These are phyloP conservation scores for Drosophila subquinaria DNA, from an alignment of 2,888 invertebrate genomes.

Conservation along the genomic window DNA sequence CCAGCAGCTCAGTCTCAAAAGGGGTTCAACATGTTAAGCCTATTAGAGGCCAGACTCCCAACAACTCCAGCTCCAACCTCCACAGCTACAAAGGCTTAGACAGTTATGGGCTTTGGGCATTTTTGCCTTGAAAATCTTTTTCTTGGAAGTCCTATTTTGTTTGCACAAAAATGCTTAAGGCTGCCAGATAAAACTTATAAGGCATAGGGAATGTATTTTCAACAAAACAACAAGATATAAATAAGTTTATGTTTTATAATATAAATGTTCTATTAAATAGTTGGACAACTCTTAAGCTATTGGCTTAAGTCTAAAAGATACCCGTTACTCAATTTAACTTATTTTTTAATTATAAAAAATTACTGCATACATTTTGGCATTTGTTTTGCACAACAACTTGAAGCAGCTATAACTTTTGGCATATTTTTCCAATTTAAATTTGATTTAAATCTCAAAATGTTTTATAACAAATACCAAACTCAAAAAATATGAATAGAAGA, in stretches of 20 bases:
- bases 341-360: too few species aligned
- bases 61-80: neutral
- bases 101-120: slow-evolving; percentile 18
- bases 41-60: slow-evolving; percentile 39
- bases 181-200: neutral
- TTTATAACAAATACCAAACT: too few species aligned
- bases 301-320: too few species aligned
- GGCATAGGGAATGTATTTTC: neutral
- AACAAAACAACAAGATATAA: neutral
- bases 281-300: too few species aligned
- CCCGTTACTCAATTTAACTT: too few species aligned
- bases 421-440: too few species aligned
- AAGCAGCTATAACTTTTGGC: too few species aligned
- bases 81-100: slow-evolving; percentile 20
- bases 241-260: neutral
- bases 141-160: slow-evolving; percentile 1
- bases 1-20: slow-evolving; percentile 14
- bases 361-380: too few species aligned
- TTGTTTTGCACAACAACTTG: too few species aligned
- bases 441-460: too few species aligned
- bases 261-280: too few species aligned
- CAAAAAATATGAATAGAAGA: too few species aligned
- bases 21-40: slow-evolving; percentile 47
- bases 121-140: neutral
- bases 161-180: slow-evolving; percentile 7